These are phyloP conservation scores for Stratiomys singularior DNA, from an alignment of 2,888 invertebrate genomes.

Conservation along the genomic window DNA sequence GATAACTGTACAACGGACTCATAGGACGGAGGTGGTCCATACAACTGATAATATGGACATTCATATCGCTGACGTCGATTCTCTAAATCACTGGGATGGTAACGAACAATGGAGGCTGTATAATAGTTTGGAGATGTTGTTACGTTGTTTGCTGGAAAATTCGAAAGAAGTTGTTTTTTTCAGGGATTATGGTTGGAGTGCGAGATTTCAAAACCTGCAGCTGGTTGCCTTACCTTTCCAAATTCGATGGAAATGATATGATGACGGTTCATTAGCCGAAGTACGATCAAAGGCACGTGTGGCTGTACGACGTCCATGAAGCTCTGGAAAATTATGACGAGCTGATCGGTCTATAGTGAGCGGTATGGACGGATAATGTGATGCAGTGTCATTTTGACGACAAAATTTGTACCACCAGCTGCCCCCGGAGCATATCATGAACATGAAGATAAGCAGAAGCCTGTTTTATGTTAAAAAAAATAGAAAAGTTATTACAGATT, in stretches of 20 bases:
- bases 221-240: conserved; percentile 61
- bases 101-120: conserved; percentile 48
- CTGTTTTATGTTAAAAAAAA: conserved; percentile 55
- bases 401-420: conserved; percentile 70
- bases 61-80: conserved; percentile 54
- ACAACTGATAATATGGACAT: conserved; percentile 66
- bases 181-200: neutral
- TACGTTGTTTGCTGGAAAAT: conserved; percentile 49
- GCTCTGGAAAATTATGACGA: conserved; percentile 39
- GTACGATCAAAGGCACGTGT: conserved; percentile 43
- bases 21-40: conserved; percentile 67
- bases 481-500: conserved; percentile 26
- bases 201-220: neutral
- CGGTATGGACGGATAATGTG: conserved; percentile 50
- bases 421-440: conserved; percentile 68
- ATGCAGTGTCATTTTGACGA: conserved; percentile 61
- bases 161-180: neutral
- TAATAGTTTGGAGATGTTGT: conserved; percentile 52
- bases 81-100: conserved; percentile 48
- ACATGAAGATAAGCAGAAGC: conserved; percentile 68
- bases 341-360: conserved; percentile 36
- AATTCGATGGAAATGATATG: conserved; percentile 61
- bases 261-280: conserved; percentile 32
- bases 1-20: conserved; percentile 63
- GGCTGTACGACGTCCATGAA: conserved; percentile 41